Evolutionary conservation across 1,140 invertebrate genomes (phyloP), one percentile per base, ranked within the genome.

Genomic region (Lepidurus arcticus): DNA sequence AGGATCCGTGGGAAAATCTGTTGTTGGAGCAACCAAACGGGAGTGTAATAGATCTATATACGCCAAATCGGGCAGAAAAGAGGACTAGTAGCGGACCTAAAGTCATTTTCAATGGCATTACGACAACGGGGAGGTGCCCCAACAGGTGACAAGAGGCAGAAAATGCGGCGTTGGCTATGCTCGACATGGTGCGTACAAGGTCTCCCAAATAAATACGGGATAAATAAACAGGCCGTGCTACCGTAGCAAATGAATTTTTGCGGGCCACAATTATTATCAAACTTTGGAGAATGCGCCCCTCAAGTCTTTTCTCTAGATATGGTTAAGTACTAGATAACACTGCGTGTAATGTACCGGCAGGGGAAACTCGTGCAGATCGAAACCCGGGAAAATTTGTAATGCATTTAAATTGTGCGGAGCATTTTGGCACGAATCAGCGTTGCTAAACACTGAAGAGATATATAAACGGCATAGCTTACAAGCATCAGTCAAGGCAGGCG

Each of bases 81-180:
- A 34, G 34, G 34, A 34, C 34, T 34, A 34, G 34, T 34, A 65
- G 21, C 16, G 21, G 53, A 21, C 53, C n/a, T 65, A 65, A 65
- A 65, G 53, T 65, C 53, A 65, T 65, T 65, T 47, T 65, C 53
- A 16, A 13, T 65, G 53, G 53, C 53, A 65, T 65, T 21, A 21
- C 53, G 53, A 65, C 53, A 65, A 16, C 16, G 21, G 53, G 21
- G 53, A n/a, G 53, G 53, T 13, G 53, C 53, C 53, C 16, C 53
- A 13, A 65, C 53, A 65, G 53, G 53, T 65, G 53, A 65, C 53
- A 65, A 65, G 53, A 65, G 53, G 53, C 53, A 65, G n/a, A 65
- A 65, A 65, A 65, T 65, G 21, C 16, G n/a, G 53, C n/a, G 21
- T 65, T 65, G 53, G 53, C 9, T 21, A 65, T 65, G 53, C 53